Percentiles rank a stretch among this genome's conserved stretches.
phyloP scores from a whole-genome alignment of 2,113 vertebrate species.

The Dicerorhinus sumatrensis region DNA sequence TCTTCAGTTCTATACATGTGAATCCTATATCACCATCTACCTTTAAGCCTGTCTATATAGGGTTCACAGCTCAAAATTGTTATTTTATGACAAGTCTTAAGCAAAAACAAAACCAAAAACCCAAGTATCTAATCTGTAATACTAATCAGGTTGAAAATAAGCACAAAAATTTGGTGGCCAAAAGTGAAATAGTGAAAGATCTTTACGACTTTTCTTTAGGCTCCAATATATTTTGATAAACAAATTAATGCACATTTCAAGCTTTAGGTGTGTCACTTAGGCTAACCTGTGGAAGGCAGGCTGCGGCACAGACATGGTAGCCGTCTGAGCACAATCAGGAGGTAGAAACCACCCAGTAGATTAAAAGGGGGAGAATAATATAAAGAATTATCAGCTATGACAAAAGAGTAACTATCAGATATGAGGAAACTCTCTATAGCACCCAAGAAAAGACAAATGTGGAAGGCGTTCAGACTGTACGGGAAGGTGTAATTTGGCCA shows the following conservation, averaged over 20 bases:
- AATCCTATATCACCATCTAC: background rate
- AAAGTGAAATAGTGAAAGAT: background rate
- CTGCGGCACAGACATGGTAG: background rate
- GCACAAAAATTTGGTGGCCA: background rate
- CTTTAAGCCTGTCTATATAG: background rate
- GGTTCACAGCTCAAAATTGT: background rate
- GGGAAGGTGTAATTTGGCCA: background rate
- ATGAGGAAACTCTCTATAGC: background rate
- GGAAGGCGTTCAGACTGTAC: background rate
- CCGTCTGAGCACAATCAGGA: background rate
- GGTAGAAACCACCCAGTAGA: background rate
- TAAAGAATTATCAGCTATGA: background rate
- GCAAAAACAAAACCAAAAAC: background rate
- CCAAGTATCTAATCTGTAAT: background rate
- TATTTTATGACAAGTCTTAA: background rate
- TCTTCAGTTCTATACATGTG: background rate
- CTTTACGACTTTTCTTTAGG: background rate
- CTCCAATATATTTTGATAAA: background rate
- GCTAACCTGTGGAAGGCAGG: background rate
- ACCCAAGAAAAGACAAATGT: background rate
- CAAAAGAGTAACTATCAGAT: background rate
- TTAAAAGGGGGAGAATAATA: background rate
- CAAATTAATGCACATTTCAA: background rate
- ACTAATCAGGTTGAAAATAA: background rate
- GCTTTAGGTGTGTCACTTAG: background rate